Evolutionary conservation across 2,113 vertebrate genomes (phyloP), one percentile per base, ranked within the genome.

Genomic region (Dissostichus mawsoni): DNA sequence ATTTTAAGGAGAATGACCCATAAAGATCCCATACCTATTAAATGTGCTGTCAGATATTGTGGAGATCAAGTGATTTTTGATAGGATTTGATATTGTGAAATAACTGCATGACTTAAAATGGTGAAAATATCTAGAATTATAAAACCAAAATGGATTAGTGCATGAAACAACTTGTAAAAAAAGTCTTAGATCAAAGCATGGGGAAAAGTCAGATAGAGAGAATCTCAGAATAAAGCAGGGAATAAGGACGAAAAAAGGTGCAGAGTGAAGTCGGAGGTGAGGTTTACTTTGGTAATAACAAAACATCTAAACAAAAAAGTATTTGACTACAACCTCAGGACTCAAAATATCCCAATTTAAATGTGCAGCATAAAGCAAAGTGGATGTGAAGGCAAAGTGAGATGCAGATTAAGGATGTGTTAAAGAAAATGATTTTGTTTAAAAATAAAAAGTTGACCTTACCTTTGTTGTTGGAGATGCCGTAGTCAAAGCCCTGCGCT

Each of bases 401-500:
- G 59, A 29, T 81, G 67, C 53, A 80, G 67, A 36, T 69, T 59
- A 69, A 36, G 23, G 3, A 56, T 20, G 9, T 57, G 25, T 61
- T 41, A 41, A 16, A 36, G 29, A 45, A 18, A 23, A 47, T 9
- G 58, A 29, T 29, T 25, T 25, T 29, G 29, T 17, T 64, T 2
- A 69, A 33, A 33, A 29, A 20, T 44, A 41, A 47, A 14, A 10
- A 7, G 33, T 2, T 63, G 36, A 17, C 57, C 95, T 93, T 93
- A 99, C 98, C 98, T 99, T 98, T 99, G 91, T 96, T 97, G 95
- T 98, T 99, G 91, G 97, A 96, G 75, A 99, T 96, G 80, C 97
- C 97, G 73, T 99, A 99, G 93, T 99, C 98, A 92, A 98, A 99
- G 83, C 98, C 98, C 92, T 98, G 97, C 12, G 96, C 96, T 50